Percentiles rank a stretch among this genome's conserved stretches.
These are phyloP conservation scores for Pseudomyrmex cubaensis DNA, from an alignment of 1,140 invertebrate genomes.

Conservation along the genomic window DNA sequence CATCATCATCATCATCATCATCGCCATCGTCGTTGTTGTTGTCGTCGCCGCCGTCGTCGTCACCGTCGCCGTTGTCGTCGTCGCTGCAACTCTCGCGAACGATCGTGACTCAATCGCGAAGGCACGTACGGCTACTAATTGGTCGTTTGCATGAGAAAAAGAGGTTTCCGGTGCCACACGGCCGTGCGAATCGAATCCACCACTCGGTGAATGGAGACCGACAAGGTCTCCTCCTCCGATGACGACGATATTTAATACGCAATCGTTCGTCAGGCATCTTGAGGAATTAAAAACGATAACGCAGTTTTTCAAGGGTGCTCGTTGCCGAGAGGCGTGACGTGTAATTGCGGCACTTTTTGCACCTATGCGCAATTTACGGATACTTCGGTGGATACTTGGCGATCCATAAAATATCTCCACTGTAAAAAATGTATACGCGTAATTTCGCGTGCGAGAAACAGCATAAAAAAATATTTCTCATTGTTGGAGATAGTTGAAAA, in stretches of 20 bases:
- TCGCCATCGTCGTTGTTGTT: constrained; percentile 22
- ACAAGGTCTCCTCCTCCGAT: constrained; percentile 46
- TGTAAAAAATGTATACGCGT: neutral
- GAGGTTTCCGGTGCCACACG: constrained; percentile 66
- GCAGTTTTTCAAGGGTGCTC: neutral
- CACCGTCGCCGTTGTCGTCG: neutral
- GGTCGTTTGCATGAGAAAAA: constrained; percentile 76
- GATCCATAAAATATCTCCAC: too few species aligned
- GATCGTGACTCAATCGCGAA: constrained; percentile 78
- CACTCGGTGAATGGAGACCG: constrained; percentile 59
- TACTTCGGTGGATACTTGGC: neutral
- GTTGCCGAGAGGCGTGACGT: neutral
- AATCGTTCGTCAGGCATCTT: constrained; percentile 51
- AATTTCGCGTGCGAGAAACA: constrained; percentile 1
- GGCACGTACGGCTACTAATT: constrained; percentile 75
- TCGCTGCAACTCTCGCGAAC: constrained; percentile 20
- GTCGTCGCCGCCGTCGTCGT: constrained; percentile 22
- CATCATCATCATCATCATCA: neutral
- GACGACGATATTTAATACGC: constrained; percentile 62
- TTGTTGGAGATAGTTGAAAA: neutral
- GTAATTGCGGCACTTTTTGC: constrained; percentile 31
- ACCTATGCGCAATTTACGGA: constrained; percentile 9
- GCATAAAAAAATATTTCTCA: neutral
- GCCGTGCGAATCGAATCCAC: constrained; percentile 66
- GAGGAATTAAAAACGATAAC: constrained; percentile 54